Evolutionary conservation across 2,888 invertebrate species (phyloP).

Genomic region (Malachius bipustulatus): DNA sequence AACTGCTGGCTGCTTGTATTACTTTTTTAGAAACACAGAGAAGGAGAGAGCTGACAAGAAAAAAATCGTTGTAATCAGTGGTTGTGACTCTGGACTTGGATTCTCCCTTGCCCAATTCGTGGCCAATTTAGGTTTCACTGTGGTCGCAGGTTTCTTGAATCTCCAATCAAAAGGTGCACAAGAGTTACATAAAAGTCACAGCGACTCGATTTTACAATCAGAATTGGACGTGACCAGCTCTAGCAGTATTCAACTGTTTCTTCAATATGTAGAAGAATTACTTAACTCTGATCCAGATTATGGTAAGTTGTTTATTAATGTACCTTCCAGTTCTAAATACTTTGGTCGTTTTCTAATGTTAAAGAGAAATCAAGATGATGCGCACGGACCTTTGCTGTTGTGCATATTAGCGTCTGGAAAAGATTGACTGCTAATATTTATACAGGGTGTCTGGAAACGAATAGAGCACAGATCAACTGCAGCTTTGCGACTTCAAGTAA

Average conservation of each 20-base stretch:
- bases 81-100: conserved; percentile 80
- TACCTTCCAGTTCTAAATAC: too few relatives aligned
- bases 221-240: conserved; percentile 56
- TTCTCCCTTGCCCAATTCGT: conserved; percentile 55
- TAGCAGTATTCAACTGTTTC: conserved; percentile 44
- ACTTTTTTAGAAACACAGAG: conserved; percentile 22
- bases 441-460: too few relatives aligned
- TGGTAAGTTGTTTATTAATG: conserved; percentile 36
- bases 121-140: conserved; percentile 52
- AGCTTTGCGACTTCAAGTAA: too few relatives aligned
- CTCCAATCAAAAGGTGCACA: conserved; percentile 49
- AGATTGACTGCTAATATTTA: too few relatives aligned
- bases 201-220: conserved; percentile 36
- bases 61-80: conserved; percentile 58
- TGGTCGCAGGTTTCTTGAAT: conserved; percentile 64
- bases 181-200: conserved; percentile 34
- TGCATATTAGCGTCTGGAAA: too few relatives aligned
- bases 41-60: conserved; percentile 22
- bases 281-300: conserved; percentile 40
- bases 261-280: conserved; percentile 37
- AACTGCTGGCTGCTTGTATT: conserved; percentile 28
- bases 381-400: too few relatives aligned
- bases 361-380: too few relatives aligned
- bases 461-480: not conserved
- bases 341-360: too few relatives aligned